Conservation (phyloP, 2,888 invertebrate genomes). For the Dryobota labecula region DNA sequence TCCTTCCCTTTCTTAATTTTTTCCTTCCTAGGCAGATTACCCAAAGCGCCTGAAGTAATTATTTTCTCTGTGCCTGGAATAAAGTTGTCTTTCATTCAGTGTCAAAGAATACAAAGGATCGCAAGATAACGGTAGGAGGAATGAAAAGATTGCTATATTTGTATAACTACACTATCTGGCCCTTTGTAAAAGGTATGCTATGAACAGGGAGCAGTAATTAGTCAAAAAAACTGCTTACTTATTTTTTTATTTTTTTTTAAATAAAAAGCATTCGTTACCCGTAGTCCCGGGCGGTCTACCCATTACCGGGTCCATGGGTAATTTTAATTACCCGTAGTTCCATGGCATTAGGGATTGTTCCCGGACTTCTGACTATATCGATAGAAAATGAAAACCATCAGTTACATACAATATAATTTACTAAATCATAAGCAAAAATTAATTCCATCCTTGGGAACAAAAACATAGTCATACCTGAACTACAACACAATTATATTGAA, state of each 20-base stretch:
- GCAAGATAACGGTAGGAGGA: slow-evolving; percentile 40
- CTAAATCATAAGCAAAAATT: too few relatives aligned
- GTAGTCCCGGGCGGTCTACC: too few relatives aligned
- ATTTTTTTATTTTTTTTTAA: not conserved
- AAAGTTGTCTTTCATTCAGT: slow-evolving; percentile 58
- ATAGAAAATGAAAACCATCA: too few relatives aligned
- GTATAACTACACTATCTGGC: slow-evolving; percentile 30
- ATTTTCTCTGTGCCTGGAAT: slow-evolving; percentile 62
- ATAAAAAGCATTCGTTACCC: too few relatives aligned
- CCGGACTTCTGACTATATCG: too few relatives aligned
- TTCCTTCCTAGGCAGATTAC: slow-evolving; percentile 58
- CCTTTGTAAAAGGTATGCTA: slow-evolving; percentile 18
- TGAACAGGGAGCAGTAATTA: slow-evolving; percentile 24
- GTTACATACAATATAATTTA: too few relatives aligned
- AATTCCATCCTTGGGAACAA: too few relatives aligned
- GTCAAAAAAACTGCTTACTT: not conserved
- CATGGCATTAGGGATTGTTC: too few relatives aligned
- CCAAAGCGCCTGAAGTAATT: slow-evolving; percentile 58
- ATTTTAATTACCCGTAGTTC: too few relatives aligned
- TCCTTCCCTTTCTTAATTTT: slow-evolving; percentile 47
- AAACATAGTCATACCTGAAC: too few relatives aligned
- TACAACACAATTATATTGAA: too few relatives aligned
- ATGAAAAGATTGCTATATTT: slow-evolving; percentile 44
- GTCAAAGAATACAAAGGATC: slow-evolving; percentile 50
- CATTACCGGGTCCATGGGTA: too few relatives aligned